These are phyloP conservation scores for Xestia sexstrigata DNA, from an alignment of 2,888 invertebrate species.

Conservation along the genomic window DNA sequence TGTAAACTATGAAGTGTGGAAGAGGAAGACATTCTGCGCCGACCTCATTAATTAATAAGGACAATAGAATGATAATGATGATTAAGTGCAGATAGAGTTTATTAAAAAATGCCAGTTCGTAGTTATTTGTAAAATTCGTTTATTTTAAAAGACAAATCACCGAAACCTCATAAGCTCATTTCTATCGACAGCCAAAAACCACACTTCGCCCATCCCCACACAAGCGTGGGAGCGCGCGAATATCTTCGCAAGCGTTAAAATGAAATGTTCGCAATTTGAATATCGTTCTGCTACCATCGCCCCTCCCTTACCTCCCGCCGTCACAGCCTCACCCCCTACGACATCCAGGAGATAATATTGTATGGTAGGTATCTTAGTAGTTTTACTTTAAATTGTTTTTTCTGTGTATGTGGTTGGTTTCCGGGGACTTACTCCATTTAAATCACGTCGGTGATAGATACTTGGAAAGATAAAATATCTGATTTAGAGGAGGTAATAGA, in stretches of 20 bases:
- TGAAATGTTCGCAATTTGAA: slow-evolving; percentile 91
- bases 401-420: slow-evolving; percentile 36
- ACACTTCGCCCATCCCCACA: slow-evolving; percentile 68
- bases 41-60: no score
- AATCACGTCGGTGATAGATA: background rate
- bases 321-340: slow-evolving; percentile 36
- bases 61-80: no score
- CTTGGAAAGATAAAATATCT: background rate
- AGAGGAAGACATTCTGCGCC: no score
- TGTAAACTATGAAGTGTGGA: no score
- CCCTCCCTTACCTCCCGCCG: slow-evolving; percentile 21
- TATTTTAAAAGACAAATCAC: background rate
- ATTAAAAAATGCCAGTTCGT: background rate
- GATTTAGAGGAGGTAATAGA: no score
- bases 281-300: slow-evolving; percentile 79
- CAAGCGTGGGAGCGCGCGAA: slow-evolving; percentile 87
- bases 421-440: background rate
- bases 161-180: background rate
- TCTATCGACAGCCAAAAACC: slow-evolving; percentile 35
- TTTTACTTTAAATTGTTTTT: slow-evolving; percentile 64
- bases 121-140: background rate
- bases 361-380: slow-evolving; percentile 44
- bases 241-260: slow-evolving; percentile 91
- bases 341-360: slow-evolving; percentile 44
- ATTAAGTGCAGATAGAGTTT: background rate